Evolutionary conservation across 2,888 invertebrate genomes (phyloP).

Genomic region (Chrysina gloriosa): DNA sequence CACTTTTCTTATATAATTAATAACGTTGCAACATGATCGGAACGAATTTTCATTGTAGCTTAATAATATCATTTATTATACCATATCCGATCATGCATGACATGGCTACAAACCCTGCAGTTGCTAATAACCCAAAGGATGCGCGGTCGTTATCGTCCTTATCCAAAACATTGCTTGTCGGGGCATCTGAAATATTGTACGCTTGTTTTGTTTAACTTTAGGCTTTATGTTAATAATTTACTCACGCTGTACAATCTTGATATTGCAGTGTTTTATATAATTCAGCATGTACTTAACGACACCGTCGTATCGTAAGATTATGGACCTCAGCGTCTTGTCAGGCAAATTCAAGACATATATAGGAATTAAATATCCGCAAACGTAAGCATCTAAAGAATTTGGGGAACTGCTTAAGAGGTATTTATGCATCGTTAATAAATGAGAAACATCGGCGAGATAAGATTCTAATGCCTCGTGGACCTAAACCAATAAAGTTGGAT

Average conservation of each 20-base stretch:
- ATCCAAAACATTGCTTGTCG: neutral
- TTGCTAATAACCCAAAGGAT: constrained; percentile 30
- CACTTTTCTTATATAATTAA: no score
- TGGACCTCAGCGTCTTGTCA: constrained; percentile 18
- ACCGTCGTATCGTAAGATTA: constrained; percentile 19
- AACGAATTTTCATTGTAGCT: constrained; percentile 31
- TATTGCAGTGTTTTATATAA: constrained; percentile 42
- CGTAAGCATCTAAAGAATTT: constrained; percentile 34
- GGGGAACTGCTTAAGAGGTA: constrained; percentile 36
- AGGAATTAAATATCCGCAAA: constrained; percentile 41
- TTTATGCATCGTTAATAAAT: constrained; percentile 22
- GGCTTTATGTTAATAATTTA: neutral
- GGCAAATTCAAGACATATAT: constrained; percentile 37
- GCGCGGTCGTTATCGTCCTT: constrained; percentile 37
- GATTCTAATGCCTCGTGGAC: constrained; percentile 27
- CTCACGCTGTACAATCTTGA: constrained; percentile 30
- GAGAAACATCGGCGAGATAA: constrained; percentile 26
- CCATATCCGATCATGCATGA: constrained; percentile 37
- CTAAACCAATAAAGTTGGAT: neutral
- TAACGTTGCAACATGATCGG: no score
- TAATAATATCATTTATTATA: constrained; percentile 38
- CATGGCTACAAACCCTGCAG: constrained; percentile 38
- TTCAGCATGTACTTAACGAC: constrained; percentile 47
- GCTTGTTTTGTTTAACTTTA: neutral
- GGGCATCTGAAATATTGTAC: constrained; percentile 1